Percentiles rank a stretch among this genome's conserved stretches.
Conservation (phyloP, 2,888 invertebrate genomes). For the Thecocarcelia acutangulata region DNA sequence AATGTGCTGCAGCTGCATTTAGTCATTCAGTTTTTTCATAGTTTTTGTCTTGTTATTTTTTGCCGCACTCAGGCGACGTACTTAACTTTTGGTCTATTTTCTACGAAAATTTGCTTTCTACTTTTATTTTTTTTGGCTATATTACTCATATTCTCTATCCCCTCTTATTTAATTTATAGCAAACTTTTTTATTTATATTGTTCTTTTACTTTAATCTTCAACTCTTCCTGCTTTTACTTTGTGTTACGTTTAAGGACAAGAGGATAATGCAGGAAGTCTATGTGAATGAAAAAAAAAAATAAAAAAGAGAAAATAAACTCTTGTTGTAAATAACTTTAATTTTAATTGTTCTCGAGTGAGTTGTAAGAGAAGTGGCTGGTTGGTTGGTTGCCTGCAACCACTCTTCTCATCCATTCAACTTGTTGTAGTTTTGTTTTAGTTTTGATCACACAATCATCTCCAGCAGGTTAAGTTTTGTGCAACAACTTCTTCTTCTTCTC, state of each 20-base stretch:
- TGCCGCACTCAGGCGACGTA: slow-evolving; percentile 15
- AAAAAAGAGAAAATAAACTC: slow-evolving; percentile 6
- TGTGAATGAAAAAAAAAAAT: slow-evolving; percentile 1
- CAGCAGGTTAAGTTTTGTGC: slow-evolving; percentile 59
- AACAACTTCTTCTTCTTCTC: neutral
- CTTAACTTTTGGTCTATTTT: slow-evolving; percentile 50
- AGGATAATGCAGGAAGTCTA: slow-evolving; percentile 26
- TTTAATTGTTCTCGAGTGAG: slow-evolving; percentile 68
- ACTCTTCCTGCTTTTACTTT: slow-evolving; percentile 1
- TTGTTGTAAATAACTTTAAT: slow-evolving; percentile 63
- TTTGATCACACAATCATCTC: slow-evolving; percentile 61
- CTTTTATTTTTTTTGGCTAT: neutral
- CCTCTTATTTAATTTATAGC: slow-evolving; percentile 52
- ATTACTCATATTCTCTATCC: slow-evolving; percentile 18
- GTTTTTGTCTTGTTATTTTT: neutral
- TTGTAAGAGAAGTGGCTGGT: slow-evolving; percentile 46
- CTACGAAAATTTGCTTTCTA: slow-evolving; percentile 25
- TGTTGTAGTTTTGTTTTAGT: slow-evolving; percentile 41
- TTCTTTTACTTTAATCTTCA: slow-evolving; percentile 15
- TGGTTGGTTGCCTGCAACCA: slow-evolving; percentile 34
- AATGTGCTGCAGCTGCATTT: slow-evolving; percentile 4
- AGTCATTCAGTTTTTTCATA: slow-evolving; percentile 14
- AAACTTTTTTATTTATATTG: slow-evolving; percentile 35
- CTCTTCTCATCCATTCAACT: slow-evolving; percentile 27
- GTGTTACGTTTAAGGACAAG: neutral